phyloP scores from a whole-genome alignment of 2,888 invertebrate genomes.

The Bembecia ichneumoniformis region DNA sequence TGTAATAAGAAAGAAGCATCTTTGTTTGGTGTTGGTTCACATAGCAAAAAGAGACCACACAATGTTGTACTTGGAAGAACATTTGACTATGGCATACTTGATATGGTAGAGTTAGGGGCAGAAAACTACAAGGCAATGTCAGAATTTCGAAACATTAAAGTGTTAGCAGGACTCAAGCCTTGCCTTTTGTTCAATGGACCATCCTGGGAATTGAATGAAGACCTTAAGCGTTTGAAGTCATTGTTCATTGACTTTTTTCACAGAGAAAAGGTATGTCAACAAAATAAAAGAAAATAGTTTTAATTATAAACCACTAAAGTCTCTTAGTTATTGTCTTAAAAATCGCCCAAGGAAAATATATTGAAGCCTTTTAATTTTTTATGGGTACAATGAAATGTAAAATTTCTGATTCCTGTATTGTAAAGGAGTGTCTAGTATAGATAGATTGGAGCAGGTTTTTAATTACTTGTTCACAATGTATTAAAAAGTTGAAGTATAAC shows the following conservation, averaged over 20 bases:
- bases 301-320: too few relatives aligned
- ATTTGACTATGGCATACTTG: constrained; percentile 90
- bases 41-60: constrained; percentile 95
- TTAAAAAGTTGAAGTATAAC: background rate
- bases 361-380: too few relatives aligned
- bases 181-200: constrained; percentile 93
- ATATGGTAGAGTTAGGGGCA: constrained; percentile 96
- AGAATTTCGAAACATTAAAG: constrained; percentile 85
- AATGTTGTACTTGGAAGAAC: constrained; percentile 91
- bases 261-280: constrained; percentile 74
- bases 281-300: background rate
- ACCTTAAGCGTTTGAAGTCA: constrained; percentile 87
- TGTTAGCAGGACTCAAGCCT: constrained; percentile 88
- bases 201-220: constrained; percentile 86
- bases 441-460: background rate
- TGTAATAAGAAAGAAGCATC: constrained; percentile 89
- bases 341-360: too few relatives aligned
- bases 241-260: constrained; percentile 94
- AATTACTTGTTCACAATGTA: background rate
- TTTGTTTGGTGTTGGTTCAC: constrained; percentile 90
- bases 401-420: too few relatives aligned
- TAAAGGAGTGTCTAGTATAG: too few relatives aligned
- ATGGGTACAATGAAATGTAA: too few relatives aligned
- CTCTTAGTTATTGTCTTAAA: too few relatives aligned
- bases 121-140: constrained; percentile 84